Evolutionary conservation across 1,140 invertebrate species (phyloP), one percentile per base, ranked within the genome.

Genomic region (Papilio machaon): DNA sequence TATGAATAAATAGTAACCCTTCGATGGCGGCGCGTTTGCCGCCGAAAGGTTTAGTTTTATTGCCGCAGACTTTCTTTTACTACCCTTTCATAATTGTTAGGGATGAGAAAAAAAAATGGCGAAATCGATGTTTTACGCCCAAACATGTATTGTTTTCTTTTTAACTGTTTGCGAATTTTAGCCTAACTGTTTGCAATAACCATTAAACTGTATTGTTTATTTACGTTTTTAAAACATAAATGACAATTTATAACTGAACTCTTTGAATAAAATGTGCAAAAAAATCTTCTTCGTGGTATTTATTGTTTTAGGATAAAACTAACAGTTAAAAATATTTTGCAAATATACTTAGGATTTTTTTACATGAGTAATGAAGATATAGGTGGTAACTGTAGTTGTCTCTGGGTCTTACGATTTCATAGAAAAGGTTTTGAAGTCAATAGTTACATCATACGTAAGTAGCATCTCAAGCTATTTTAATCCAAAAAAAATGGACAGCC

Each of bases 1-100:
- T 92, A 91, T 85, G 87, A 90, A 88, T 88, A 88, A 88, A 89
- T 88, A 91, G 88, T 89, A 90, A 92, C 90, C 91, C 90, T 92
- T 91, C 90, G 88, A 86, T 89, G 85, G 88, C 87, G 85, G 86
- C 79, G 82, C 85, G 85, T 90, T 90, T 89, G 89, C 90, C 87
- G 87, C 86, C 86, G 86, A 91, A 89, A 89, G 88, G 88, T 88
- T 90, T 90, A 90, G 82, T 90, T 91, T 91, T 90, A 90, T 90
- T 89, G 86, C 86, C 82, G 83, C 77, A 83, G 83, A 89, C 87
- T 89, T 90, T 88, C 87, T 89, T 91, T 92, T 85, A 88, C 84
- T 85, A 90, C 86, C 86, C 89, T 84, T 89, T 90, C 86, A 89
- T 91, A 91, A 92, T 88, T 89, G 88, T 83, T 79, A 85, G 85